Evolutionary conservation across 1,140 invertebrate species (phyloP).

Genomic region (Bombus pascuorum): DNA sequence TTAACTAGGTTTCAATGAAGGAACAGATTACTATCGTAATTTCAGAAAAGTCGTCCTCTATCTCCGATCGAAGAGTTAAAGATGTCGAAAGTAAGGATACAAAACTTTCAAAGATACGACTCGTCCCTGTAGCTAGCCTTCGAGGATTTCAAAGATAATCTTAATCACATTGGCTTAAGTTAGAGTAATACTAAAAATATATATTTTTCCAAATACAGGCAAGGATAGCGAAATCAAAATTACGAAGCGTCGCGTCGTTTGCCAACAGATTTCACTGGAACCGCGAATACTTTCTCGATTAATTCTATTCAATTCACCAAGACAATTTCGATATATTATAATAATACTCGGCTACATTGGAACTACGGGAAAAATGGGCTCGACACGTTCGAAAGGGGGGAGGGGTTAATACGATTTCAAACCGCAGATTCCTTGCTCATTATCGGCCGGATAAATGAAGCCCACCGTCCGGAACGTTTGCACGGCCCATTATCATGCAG

Average conservation of each 20-base stretch:
- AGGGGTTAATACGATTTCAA: neutral
- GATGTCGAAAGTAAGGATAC: neutral
- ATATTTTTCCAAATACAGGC: neutral
- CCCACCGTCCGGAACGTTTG: constrained; percentile 33
- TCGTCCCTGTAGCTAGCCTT: neutral
- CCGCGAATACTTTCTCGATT: too few relatives aligned
- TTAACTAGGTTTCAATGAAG: neutral
- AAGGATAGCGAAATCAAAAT: too few relatives aligned
- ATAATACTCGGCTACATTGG: neutral
- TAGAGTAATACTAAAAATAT: neutral
- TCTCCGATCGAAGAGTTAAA: neutral
- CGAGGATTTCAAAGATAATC: neutral
- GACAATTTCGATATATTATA: neutral
- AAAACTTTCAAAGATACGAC: neutral
- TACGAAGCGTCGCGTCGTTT: neutral
- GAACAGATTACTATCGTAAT: neutral
- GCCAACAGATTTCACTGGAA: neutral
- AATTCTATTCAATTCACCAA: constrained; percentile 3
- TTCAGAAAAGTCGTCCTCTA: neutral
- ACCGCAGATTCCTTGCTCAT: constrained; percentile 38
- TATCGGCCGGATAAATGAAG: constrained; percentile 36
- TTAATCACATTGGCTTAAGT: neutral
- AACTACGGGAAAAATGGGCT: neutral
- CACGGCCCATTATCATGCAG: constrained; percentile 36
- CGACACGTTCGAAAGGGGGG: neutral